phyloP scores from a whole-genome alignment of 2,797 vertebrate genomes.

The Notolepis coatsorum region DNA sequence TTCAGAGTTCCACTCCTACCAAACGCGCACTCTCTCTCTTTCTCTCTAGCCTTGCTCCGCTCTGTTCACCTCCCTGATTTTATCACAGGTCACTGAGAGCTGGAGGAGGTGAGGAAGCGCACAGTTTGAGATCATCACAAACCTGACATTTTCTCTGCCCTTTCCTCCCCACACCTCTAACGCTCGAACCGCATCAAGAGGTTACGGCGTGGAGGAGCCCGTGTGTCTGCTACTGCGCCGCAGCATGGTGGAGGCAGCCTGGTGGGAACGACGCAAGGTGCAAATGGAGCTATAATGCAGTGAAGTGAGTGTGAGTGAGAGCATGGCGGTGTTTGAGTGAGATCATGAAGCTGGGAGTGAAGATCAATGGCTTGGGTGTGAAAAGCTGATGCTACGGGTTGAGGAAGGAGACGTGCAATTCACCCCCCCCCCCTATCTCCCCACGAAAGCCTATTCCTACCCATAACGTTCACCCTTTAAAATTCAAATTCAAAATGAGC shows the following conservation, averaged over 20 bases:
- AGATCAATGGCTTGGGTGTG: not conserved
- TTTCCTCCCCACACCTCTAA: slow-evolving; percentile 15
- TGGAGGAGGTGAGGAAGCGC: not conserved
- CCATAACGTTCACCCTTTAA: too few species aligned
- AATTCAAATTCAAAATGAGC: too few species aligned
- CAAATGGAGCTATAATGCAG: slow-evolving; percentile 56
- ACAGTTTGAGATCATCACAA: not conserved
- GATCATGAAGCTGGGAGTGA: too few species aligned
- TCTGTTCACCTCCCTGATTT: not conserved
- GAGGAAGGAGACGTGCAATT: too few species aligned
- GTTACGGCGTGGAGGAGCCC: not conserved
- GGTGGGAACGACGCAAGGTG: slow-evolving; percentile 28
- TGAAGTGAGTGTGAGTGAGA: slow-evolving; percentile 33
- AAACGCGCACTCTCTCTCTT: not conserved
- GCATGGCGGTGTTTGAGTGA: too few species aligned
- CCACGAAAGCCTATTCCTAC: too few species aligned
- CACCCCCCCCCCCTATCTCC: too few species aligned
- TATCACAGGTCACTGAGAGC: not conserved
- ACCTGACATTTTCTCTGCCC: slow-evolving; percentile 3
- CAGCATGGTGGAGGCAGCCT: slow-evolving; percentile 22
- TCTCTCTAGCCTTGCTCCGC: not conserved
- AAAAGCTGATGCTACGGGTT: not conserved
- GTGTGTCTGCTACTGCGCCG: too few species aligned
- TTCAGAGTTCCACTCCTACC: not conserved
- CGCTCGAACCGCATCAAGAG: slow-evolving; percentile 12